Percentiles rank a stretch among this genome's conserved stretches.
phyloP scores from a whole-genome alignment of 2,113 vertebrate species.

The Hippocampus comes region DNA sequence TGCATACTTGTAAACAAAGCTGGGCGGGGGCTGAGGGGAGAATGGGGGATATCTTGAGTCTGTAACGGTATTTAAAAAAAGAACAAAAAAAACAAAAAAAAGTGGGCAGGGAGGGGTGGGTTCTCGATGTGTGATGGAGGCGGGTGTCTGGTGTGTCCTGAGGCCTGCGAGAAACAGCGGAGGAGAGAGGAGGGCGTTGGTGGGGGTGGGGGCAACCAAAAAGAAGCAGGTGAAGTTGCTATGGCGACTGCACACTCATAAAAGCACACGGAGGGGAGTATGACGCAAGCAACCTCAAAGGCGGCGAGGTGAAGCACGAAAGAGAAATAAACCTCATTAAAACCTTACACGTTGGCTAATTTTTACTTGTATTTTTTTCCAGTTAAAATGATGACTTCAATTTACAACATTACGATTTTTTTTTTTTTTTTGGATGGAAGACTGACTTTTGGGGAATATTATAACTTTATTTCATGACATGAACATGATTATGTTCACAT shows the following conservation, averaged over 20 bases:
- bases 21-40: too few species aligned
- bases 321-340: background rate
- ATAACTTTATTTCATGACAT: background rate
- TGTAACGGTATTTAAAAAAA: conserved; percentile 66
- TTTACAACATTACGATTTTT: too few species aligned
- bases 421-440: too few species aligned
- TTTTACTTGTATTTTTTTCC: background rate
- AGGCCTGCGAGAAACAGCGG: conserved; percentile 54
- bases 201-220: background rate
- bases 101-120: background rate
- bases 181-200: background rate
- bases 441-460: too few species aligned
- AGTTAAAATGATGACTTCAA: too few species aligned
- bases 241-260: conserved; percentile 50
- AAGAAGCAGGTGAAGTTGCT: conserved; percentile 35
- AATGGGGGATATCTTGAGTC: conserved; percentile 46
- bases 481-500: background rate
- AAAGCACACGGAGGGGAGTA: conserved; percentile 37
- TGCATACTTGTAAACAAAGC: conserved; percentile 20
- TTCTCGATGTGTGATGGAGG: conserved; percentile 75
- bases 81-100: conserved; percentile 32
- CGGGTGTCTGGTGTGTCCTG: conserved; percentile 71
- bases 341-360: background rate
- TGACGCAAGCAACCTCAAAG: background rate
- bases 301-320: background rate